Base-by-base conservation (phyloP, 37 sponge, comb jelly and placozoan genomes). In the Haliclona indistincta region DNA sequence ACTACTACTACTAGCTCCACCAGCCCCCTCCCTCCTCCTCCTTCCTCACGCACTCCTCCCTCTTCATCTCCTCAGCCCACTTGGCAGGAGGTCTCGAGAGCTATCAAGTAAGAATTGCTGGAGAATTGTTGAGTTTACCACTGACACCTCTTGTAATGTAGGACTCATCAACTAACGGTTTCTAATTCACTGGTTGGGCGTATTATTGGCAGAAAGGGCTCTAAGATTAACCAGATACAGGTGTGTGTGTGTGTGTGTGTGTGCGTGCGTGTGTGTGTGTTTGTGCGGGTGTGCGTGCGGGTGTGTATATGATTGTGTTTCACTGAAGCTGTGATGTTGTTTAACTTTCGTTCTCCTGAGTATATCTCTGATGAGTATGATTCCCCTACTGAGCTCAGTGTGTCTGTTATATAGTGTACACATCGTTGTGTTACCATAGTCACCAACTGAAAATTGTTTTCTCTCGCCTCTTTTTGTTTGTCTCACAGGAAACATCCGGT, bases 151-250 rank as follows among this genome's bases (percentile, higher is more conserved):
- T 75, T 28, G 32, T 1, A 30, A 45, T 56, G 19, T 63, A 85
- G 86, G 56, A 85, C 68, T 56, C 62, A 78, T 37, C 84, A 89
- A 43, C 61, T 93, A 68, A 80, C 86, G 11, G 89, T 93, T 3
- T 75, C 88, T 45, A 88, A 93, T 64, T 45, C 84, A 11, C 79
- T 94, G 64, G 87, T 94, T 47, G 95, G 97, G 3, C 81, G 97
- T 43, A 81, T 96, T 53, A 96, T 96, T 20, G 97, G 97, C 1
- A 74, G 70, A 29, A 82, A 83, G 26, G 97, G 97, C 15, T 45
- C 76, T 26, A 88, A 89, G 64, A 96, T 96, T 75, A 96, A 92
- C 63, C 81, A 64, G 41, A 95, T 95, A 4, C 90, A 89, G 43
- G 91, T 89, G 11, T 47, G 77, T 28, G 51, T 10, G 69, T 76